Evolutionary conservation across 2,797 vertebrate species (phyloP), one percentile per base, ranked within the genome.

Genomic region (Neosilurus hyrtlii): DNA sequence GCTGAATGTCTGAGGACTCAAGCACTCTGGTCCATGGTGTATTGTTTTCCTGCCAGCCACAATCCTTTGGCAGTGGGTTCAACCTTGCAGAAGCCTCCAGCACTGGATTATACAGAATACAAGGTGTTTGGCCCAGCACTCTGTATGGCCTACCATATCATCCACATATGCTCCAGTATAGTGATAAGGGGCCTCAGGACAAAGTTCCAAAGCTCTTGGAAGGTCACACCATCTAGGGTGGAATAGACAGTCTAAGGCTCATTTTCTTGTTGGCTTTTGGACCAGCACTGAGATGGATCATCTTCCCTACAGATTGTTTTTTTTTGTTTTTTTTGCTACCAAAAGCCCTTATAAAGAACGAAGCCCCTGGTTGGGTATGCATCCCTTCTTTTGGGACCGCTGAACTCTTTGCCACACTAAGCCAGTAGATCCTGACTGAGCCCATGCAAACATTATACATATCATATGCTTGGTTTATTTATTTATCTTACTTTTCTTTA

Each of bases 121-220:
- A 78, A 65, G 61, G 61, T 78, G 76, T 78, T 65, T 78, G 76
- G 75, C 61, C 43, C 75, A 78, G 59, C n/a, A 18, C 43, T 51
- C 9, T 49, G 7, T 78, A 63, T 63, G 22, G 59, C 14, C 59
- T 63, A 30, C 14, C 37, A 77, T 62, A 22, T 18, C 24, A 63
- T 78, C 37, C 49, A 49, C 61, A 65, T 63, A 63, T 65, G 75
- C n/a, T 78, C 37, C 15, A 77, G 59, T 22, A 63, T 18, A 49
- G 59, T 65, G 15, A 9, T 78, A 11, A 61, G 63, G 37, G 9
- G 61, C 15, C 75, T 51, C 22, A 51, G 75, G 75, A 51, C 75
- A 78, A 26, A 24, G 37, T 63, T 78, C 61, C n/a, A 78, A 26
- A 78, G 43, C 37, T 77, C 62, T 62, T 49, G 35, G 37, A 62